These are phyloP conservation scores for Periophthalmus magnuspinnatus DNA, from an alignment of 2,797 vertebrate genomes.

Conservation along the genomic window DNA sequence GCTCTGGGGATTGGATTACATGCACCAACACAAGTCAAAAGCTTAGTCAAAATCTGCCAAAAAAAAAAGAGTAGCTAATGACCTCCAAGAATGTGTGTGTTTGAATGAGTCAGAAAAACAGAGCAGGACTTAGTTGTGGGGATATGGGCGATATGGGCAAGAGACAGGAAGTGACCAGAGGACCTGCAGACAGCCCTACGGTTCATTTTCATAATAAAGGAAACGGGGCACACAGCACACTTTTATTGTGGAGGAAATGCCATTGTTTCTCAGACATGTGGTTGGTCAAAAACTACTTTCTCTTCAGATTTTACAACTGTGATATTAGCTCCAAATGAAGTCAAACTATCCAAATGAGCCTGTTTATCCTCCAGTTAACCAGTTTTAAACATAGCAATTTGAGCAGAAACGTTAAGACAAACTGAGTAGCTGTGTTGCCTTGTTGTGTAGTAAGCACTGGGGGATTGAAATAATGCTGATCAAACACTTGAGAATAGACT, in stretches of 20 bases:
- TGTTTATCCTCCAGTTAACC: background rate
- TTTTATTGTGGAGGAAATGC: conserved; percentile 67
- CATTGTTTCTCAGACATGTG: conserved; percentile 45
- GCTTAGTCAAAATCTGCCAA: conserved; percentile 37
- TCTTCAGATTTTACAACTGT: conserved; percentile 2
- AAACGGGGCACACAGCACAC: conserved; percentile 36
- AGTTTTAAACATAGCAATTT: background rate
- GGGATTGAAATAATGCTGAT: too few species aligned
- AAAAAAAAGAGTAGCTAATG: conserved; percentile 37
- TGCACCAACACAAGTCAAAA: conserved; percentile 35
- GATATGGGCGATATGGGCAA: conserved; percentile 43
- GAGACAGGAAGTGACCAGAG: conserved; percentile 51
- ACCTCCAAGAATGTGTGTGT: conserved; percentile 10
- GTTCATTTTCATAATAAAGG: conserved; percentile 56
- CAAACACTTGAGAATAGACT: too few species aligned
- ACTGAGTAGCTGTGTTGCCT: too few species aligned
- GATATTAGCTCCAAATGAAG: background rate
- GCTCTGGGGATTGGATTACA: conserved; percentile 48
- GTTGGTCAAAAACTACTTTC: conserved; percentile 21
- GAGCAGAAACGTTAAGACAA: too few species aligned
- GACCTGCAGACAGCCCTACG: conserved; percentile 38
- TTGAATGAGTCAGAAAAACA: conserved; percentile 8
- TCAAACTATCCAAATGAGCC: background rate
- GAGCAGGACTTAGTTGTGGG: conserved; percentile 3
- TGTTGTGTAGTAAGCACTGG: too few species aligned